Percentiles rank a stretch among this genome's conserved stretches.
phyloP scores from a whole-genome alignment of 2,113 vertebrate species.

The Thalassoma bifasciatum region DNA sequence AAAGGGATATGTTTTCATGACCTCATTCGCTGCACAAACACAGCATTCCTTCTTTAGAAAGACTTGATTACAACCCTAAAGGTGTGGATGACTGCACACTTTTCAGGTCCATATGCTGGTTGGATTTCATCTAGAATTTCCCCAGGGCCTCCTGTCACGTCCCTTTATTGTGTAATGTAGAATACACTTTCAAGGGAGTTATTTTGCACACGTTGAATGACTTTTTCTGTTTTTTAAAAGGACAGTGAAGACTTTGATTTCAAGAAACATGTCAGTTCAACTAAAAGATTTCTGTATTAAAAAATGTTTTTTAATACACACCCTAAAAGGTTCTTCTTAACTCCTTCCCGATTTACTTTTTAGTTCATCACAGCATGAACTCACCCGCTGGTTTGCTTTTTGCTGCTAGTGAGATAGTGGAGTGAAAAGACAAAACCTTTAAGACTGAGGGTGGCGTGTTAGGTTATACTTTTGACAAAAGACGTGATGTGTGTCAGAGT shows the following conservation, averaged over 20 bases:
- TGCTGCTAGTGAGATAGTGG: slow-evolving; percentile 7
- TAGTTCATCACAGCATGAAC: slow-evolving; percentile 13
- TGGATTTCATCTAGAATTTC: slow-evolving; percentile 27
- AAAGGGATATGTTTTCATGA: slow-evolving; percentile 8
- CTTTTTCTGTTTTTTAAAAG: too few relatives aligned
- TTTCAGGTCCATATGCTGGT: neutral
- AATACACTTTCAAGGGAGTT: neutral
- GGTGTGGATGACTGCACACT: slow-evolving; percentile 14
- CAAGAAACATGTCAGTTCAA: too few relatives aligned
- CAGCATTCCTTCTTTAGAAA: neutral
- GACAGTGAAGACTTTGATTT: too few relatives aligned
- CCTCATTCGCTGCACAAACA: slow-evolving; percentile 13
- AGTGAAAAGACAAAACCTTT: neutral
- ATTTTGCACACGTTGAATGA: neutral
- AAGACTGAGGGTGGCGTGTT: slow-evolving; percentile 4
- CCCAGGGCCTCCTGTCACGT: too few relatives aligned
- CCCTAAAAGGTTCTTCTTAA: too few relatives aligned
- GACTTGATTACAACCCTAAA: slow-evolving; percentile 26
- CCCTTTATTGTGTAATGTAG: neutral
- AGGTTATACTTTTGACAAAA: slow-evolving; percentile 28
- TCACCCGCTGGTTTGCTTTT: slow-evolving; percentile 41
- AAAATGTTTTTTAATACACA: too few relatives aligned
- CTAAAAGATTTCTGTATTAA: too few relatives aligned
- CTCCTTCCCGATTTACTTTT: neutral
- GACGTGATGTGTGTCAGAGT: neutral